phyloP scores from a whole-genome alignment of 64 coral and sea anemone species.

The Catalaphyllia jardinei region DNA sequence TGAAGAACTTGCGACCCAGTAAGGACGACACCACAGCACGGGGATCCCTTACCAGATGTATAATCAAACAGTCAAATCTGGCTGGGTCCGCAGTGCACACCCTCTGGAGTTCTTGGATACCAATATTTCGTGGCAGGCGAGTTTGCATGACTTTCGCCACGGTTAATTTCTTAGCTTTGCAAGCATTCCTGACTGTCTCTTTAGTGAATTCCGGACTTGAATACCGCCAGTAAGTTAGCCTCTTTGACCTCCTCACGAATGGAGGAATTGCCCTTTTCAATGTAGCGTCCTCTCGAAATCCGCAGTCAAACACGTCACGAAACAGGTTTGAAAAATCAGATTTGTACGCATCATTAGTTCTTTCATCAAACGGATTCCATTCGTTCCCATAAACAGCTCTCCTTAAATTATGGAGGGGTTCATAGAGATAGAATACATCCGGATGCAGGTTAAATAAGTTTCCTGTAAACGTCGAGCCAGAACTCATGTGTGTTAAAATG shows the following conservation, averaged over 20 bases:
- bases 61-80: background rate
- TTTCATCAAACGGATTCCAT: background rate
- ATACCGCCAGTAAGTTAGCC: background rate
- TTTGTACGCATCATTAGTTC: background rate
- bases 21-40: background rate
- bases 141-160: constrained; percentile 1
- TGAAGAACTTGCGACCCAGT: background rate
- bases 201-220: background rate
- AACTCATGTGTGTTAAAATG: background rate
- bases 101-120: background rate
- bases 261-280: background rate
- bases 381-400: background rate
- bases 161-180: background rate
- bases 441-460: background rate
- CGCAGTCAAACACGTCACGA: background rate
- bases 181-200: background rate
- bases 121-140: background rate
- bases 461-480: background rate
- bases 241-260: background rate
- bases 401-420: background rate
- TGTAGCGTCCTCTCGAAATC: background rate
- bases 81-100: background rate
- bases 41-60: background rate
- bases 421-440: background rate
- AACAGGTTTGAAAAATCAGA: background rate